Evolutionary conservation across 2,113 vertebrate species (phyloP).

Genomic region (Corydoras sp.): DNA sequence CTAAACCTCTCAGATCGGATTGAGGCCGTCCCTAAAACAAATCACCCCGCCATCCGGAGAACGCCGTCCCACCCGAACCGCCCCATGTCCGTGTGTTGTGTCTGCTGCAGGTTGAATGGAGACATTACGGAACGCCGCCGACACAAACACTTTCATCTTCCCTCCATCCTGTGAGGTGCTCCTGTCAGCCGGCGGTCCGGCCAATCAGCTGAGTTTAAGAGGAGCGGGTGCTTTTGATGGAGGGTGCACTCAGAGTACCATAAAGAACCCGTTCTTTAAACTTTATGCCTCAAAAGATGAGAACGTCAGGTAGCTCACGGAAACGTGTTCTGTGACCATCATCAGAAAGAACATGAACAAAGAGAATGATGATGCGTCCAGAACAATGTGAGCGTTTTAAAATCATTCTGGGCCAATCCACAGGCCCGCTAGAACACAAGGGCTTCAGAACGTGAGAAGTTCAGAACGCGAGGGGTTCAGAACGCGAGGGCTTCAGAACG

Average conservation of each 20-base stretch:
- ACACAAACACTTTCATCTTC: slow-evolving; percentile 24
- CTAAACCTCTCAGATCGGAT: slow-evolving; percentile 61
- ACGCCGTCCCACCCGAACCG: slow-evolving; percentile 60
- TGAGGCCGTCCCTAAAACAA: slow-evolving; percentile 68
- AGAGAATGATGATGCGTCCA: too few species aligned
- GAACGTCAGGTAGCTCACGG: slow-evolving; percentile 1
- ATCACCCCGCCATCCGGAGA: slow-evolving; percentile 75
- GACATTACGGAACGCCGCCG: slow-evolving; percentile 60
- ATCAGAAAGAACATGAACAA: not conserved
- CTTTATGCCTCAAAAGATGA: slow-evolving; percentile 19
- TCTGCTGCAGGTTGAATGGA: slow-evolving; percentile 57
- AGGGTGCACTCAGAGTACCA: slow-evolving; percentile 11
- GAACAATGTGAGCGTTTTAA: too few species aligned
- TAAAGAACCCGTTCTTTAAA: slow-evolving; percentile 22
- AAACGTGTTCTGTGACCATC: not conserved
- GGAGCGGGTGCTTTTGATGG: slow-evolving; percentile 16
- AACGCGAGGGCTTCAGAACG: too few species aligned
- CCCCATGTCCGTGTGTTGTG: slow-evolving; percentile 58
- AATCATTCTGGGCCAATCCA: too few species aligned
- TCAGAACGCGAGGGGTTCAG: too few species aligned
- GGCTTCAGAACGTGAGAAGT: too few species aligned
- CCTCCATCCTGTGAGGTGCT: not conserved
- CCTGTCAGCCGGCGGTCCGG: not conserved
- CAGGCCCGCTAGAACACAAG: too few species aligned
- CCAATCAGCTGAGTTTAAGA: not conserved